Base-by-base conservation (phyloP, 2,113 vertebrate genomes). In the Macquaria australasica region DNA sequence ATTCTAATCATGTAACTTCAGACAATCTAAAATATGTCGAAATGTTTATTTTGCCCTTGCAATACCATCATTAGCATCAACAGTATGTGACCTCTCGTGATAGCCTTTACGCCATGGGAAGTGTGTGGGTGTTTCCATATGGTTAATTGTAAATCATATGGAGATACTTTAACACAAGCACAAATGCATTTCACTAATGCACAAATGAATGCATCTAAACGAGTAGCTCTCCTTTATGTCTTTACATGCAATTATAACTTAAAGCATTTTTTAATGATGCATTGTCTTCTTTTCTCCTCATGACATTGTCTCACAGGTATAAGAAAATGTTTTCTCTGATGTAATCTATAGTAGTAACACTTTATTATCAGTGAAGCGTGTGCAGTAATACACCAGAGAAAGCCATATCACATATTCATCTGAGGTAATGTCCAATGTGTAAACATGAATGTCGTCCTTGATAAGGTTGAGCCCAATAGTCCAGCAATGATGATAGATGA, bases 371-470 rank as follows among this genome's bases (percentile, higher is more conserved):
- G 66, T 70, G 82, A 82, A 67, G 83, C 62, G 25, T 77, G 56
- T 73, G 53, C 70, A 60, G 68, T 60, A 80, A 88, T 71, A 53
- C 79, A 71, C 69, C 56, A 79, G 73, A 83, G 71, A 73, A 75
- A 83, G n/a, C 64, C 66, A n/a, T 56, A 79, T 92, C 86, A 84
- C 66, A 86, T 82, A 88, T 85, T 90, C 80, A 86, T 77, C 81
- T 23, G 45, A 85, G 81, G 86, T 88, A 53, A 92, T 91, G 89
- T 88, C 82, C 88, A 87, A 58, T 82, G 79, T 89, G 90, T 88
- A 92, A 92, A 93, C 83, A 94, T 82, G 83, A 71, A 86, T 81
- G 84, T 89, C 58, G 77, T 74, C 90, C 92, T 91, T 87, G 89
- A 91, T 92, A 77, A 87, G 83, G 90, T 83, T 92, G 84, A 70